These are phyloP conservation scores for Hiodon alosoides DNA, from an alignment of 2,113 vertebrate genomes.

Conservation along the genomic window DNA sequence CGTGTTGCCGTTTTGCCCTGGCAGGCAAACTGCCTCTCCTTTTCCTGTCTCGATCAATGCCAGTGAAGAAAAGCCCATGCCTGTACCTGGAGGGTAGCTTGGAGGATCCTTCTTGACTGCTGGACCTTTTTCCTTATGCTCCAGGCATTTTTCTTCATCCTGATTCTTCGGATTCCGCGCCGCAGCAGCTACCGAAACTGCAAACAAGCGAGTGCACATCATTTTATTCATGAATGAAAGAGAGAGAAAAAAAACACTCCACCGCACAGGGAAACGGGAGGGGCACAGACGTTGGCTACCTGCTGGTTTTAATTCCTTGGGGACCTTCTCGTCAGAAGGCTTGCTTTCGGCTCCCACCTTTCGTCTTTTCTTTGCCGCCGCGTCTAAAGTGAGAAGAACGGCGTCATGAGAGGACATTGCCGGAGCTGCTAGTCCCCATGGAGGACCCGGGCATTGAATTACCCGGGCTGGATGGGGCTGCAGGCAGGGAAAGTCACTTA, in stretches of 20 bases:
- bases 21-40: background rate
- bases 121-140: conserved; percentile 49
- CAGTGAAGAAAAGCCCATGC: background rate
- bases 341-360: conserved; percentile 34
- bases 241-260: background rate
- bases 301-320: conserved; percentile 41
- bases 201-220: background rate
- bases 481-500: background rate
- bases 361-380: conserved; percentile 50
- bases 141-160: conserved; percentile 44
- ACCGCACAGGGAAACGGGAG: background rate
- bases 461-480: background rate
- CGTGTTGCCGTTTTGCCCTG: background rate
- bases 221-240: background rate
- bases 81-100: conserved; percentile 70
- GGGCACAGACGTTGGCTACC: conserved; percentile 28
- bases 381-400: conserved; percentile 36
- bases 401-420: background rate
- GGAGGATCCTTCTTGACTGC: conserved; percentile 68
- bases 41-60: background rate
- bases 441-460: background rate
- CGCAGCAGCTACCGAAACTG: conserved; percentile 35
- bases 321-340: conserved; percentile 28
- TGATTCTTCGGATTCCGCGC: conserved; percentile 57
- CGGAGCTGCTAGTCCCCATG: background rate